Evolutionary conservation across 1,140 invertebrate genomes (phyloP), one percentile per base, ranked within the genome.

Genomic region (Drosophila persimilis): DNA sequence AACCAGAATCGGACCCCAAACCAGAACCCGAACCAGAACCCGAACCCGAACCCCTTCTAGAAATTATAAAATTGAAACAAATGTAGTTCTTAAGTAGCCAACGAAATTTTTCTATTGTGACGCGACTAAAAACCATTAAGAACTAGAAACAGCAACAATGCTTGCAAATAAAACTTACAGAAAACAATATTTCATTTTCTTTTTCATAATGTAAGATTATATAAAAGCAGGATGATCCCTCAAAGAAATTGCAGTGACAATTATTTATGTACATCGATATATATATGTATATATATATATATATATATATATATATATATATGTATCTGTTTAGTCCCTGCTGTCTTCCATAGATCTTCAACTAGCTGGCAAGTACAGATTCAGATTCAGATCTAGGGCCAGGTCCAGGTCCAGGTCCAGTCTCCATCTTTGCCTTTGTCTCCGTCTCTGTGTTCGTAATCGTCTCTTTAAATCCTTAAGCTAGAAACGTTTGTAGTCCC

Each of bases 51-150:
- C 17, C 26, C 5, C 52, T 35, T 20, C 9, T 17, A 31, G 13
- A 4, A 22, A 47, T 3, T 39, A 24, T 15, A 11, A n/a, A 8
- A 17, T 26, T 26, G 31, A 31, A 66, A 26, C 22, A 80, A 64
- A 77, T 7, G 17, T 80, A 80, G 77, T 22, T 62, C n/a, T 54
- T 80, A 80, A 80, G 77, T 77, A 80, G 66, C 11, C 35, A 58
- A 62, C 57, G 17, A 64, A 74, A 64, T 80, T 79, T 70, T 79
- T 59, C 65, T 29, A 64, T 75, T 63, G 26, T 67, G 46, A 53
- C 47, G 53, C 29, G 35, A 24, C 46, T 24, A 24, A 29, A 20
- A 45, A 45, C 4, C 11, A 39, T 39, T 39, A 39, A 11, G 44
- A 31, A 35, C 6, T n/a, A 31, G 29, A 43, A 47, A 17, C 13